Percentiles rank a stretch among this genome's conserved stretches.
These are phyloP conservation scores for Fragum sueziense DNA, from an alignment of 2,888 invertebrate genomes.

Conservation along the genomic window DNA sequence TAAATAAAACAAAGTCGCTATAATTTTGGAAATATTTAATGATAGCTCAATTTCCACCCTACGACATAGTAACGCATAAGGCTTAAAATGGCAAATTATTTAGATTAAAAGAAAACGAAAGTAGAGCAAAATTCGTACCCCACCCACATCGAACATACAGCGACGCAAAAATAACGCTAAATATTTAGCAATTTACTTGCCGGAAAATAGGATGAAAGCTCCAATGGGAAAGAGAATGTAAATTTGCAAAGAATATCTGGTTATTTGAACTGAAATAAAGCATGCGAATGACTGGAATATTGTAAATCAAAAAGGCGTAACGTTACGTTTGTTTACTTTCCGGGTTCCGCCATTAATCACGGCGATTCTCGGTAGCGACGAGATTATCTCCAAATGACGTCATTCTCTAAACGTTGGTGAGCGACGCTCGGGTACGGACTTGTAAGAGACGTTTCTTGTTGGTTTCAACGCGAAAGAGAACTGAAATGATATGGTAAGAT, in stretches of 20 bases:
- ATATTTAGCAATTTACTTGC: too few species aligned
- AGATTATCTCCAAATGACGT: slow-evolving; percentile 56
- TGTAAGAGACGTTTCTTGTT: slow-evolving; percentile 29
- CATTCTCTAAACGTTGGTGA: slow-evolving; percentile 60
- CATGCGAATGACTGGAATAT: too few species aligned
- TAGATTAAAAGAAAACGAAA: not conserved
- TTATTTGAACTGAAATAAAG: too few species aligned
- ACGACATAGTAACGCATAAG: too few species aligned
- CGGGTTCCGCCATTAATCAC: slow-evolving; percentile 47
- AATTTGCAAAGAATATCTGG: too few species aligned
- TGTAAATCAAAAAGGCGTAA: not conserved
- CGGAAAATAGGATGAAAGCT: too few species aligned
- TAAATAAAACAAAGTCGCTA: too few species aligned
- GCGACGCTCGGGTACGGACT: slow-evolving; percentile 52
- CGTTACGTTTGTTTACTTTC: slow-evolving; percentile 50
- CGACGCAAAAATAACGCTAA: too few species aligned
- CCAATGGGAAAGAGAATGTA: too few species aligned
- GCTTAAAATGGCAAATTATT: too few species aligned
- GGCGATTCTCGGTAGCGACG: slow-evolving; percentile 52
- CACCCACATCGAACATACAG: not conserved
- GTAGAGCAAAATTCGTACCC: not conserved
- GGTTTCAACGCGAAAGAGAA: slow-evolving; percentile 38
- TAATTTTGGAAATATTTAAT: too few species aligned
- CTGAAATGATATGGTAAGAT: slow-evolving; percentile 1
- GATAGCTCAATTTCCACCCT: too few species aligned